A percentile compares a stretch with the other conserved stretches of the same genome.
Evolutionary conservation across 2,113 vertebrate genomes (phyloP).

Genomic region (Propithecus coquereli): DNA sequence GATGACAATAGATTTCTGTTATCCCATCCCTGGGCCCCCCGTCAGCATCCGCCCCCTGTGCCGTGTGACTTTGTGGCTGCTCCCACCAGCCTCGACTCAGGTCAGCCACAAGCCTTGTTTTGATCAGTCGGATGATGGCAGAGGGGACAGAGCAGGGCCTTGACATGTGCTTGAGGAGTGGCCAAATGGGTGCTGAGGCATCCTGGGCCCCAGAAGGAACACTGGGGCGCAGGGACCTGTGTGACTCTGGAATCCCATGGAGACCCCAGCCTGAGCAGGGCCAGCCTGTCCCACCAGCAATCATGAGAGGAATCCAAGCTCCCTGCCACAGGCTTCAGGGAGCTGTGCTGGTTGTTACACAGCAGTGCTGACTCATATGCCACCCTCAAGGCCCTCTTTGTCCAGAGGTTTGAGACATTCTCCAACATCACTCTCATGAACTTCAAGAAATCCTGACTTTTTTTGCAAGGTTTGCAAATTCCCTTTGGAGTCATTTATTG

Average conservation of each 20-base stretch:
- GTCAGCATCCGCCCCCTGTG: too few relatives aligned
- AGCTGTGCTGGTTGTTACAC: not conserved
- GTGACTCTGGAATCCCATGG: not conserved
- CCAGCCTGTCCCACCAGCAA: not conserved
- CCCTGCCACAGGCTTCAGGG: not conserved
- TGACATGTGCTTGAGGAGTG: not conserved
- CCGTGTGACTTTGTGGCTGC: rapidly evolving
- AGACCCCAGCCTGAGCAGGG: not conserved
- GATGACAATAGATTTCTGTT: too few relatives aligned
- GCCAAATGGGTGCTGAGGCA: not conserved
- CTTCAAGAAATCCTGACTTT: not conserved
- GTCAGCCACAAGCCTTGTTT: not conserved
- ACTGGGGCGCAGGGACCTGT: not conserved
- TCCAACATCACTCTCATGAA: not conserved
- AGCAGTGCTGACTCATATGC: not conserved
- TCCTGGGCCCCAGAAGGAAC: not conserved
- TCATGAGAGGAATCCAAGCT: not conserved
- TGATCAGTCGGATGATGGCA: too few relatives aligned
- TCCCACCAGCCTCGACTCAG: not conserved
- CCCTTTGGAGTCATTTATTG: not conserved
- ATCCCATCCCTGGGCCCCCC: too few relatives aligned
- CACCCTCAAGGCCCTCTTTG: not conserved
- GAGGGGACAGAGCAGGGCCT: not conserved
- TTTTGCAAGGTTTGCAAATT: not conserved
- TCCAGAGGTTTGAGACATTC: rapidly evolving